Evolutionary conservation across 2,797 vertebrate genomes (phyloP).

Genomic region (Pipistrellus pipistrellus): DNA sequence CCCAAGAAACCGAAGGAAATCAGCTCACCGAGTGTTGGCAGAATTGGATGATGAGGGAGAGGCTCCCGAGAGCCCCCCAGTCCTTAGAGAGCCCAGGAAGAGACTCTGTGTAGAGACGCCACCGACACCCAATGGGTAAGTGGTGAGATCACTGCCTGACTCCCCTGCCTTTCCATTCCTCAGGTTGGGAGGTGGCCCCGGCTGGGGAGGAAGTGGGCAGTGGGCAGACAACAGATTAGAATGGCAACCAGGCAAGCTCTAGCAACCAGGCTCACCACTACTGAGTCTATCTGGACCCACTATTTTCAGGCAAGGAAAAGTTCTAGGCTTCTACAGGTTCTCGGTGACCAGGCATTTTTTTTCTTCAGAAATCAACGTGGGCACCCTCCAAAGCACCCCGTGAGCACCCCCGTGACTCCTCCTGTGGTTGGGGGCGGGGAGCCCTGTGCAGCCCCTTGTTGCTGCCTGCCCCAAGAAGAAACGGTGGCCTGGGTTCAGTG

Average conservation of each 20-base stretch:
- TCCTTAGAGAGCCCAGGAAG: slow-evolving; percentile 80
- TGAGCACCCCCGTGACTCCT: slow-evolving; percentile 69
- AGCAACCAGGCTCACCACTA: background rate
- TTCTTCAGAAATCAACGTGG: slow-evolving; percentile 90
- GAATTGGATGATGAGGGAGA: slow-evolving; percentile 92
- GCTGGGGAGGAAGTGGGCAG: too few species aligned
- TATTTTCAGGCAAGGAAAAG: background rate
- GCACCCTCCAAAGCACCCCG: slow-evolving; percentile 91
- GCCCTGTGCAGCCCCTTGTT: slow-evolving; percentile 90
- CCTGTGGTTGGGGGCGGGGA: slow-evolving; percentile 82
- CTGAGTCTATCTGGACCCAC: background rate
- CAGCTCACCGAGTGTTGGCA: slow-evolving; percentile 93
- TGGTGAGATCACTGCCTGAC: background rate
- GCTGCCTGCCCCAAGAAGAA: slow-evolving; percentile 92
- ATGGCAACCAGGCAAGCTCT: background rate
- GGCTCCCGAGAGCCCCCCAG: background rate
- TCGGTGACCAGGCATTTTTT: slow-evolving; percentile 45
- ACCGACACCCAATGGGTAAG: slow-evolving; percentile 88
- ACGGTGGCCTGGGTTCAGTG: slow-evolving; percentile 95
- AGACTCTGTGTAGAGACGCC: slow-evolving; percentile 83
- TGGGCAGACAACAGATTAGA: background rate
- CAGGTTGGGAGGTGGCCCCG: background rate
- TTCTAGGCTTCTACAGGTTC: background rate
- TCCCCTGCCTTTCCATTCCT: background rate
- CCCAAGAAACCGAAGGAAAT: slow-evolving; percentile 93